Conservation (phyloP, 2,113 vertebrate species). For the Cololabis saira region DNA sequence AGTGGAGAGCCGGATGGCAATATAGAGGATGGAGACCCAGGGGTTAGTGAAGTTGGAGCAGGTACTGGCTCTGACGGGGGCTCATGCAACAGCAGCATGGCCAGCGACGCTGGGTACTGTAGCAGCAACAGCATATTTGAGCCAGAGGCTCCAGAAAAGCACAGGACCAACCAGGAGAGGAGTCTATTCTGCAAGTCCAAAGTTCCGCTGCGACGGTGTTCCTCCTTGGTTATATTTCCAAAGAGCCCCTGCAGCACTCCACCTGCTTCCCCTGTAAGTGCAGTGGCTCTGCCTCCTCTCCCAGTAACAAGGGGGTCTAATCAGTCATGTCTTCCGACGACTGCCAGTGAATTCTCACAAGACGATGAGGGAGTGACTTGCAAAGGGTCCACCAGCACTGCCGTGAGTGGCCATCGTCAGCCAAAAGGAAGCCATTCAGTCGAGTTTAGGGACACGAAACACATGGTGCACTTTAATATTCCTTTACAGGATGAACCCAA, state of each 20-base stretch:
- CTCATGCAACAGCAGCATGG: conserved; percentile 82
- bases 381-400: conserved; percentile 84
- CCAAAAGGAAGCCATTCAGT: conserved; percentile 78
- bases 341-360: conserved; percentile 74
- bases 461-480: conserved; percentile 81
- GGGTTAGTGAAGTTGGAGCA: conserved; percentile 51
- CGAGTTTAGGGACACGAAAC: conserved; percentile 83
- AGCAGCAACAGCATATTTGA: conserved; percentile 86
- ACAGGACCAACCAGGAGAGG: conserved; percentile 66
- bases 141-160: conserved; percentile 82
- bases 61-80: conserved; percentile 81
- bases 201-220: conserved; percentile 90
- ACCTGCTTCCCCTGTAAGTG: conserved; percentile 86
- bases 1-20: conserved; percentile 64
- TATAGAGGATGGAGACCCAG: conserved; percentile 68
- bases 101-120: conserved; percentile 82
- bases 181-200: conserved; percentile 74
- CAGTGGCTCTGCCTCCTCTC: conserved; percentile 73
- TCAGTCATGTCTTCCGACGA: conserved; percentile 82
- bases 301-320: conserved; percentile 72
- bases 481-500: conserved; percentile 76
- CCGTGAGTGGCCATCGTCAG: conserved; percentile 84
- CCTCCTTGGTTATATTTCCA: conserved; percentile 94
- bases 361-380: conserved; percentile 73
- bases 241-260: conserved; percentile 90